These are phyloP conservation scores for Aethina tumida DNA, from an alignment of 1,140 invertebrate species.

Conservation along the genomic window DNA sequence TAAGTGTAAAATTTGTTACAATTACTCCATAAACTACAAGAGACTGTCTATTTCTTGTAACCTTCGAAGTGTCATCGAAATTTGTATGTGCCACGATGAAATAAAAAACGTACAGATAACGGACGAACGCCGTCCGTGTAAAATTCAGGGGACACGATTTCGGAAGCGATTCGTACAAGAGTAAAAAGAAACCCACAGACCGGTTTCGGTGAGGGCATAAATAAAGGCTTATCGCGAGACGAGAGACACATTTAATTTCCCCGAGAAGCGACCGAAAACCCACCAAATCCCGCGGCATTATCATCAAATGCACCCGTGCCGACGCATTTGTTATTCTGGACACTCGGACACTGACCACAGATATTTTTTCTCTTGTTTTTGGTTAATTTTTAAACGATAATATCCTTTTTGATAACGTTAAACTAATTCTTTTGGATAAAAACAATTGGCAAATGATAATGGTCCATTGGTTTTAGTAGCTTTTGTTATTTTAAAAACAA, in stretches of 20 bases:
- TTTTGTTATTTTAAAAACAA: too few species aligned
- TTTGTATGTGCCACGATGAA: background rate
- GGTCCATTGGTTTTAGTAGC: too few species aligned
- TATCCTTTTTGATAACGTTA: too few species aligned
- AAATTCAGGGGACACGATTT: constrained; percentile 5
- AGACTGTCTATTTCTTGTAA: background rate
- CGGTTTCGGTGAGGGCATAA: constrained; percentile 17
- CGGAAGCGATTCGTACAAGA: background rate
- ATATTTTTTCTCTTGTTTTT: too few species aligned
- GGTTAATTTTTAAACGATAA: too few species aligned
- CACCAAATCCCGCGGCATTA: constrained; percentile 17
- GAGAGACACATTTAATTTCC: constrained; percentile 21
- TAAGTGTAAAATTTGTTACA: constrained; percentile 41
- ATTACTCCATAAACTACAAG: background rate
- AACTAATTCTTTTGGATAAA: too few species aligned
- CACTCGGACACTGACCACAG: constrained; percentile 7
- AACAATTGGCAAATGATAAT: too few species aligned
- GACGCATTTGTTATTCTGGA: constrained; percentile 19
- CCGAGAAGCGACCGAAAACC: constrained; percentile 15
- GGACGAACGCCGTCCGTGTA: background rate
- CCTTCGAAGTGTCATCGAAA: background rate
- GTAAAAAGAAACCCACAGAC: background rate
- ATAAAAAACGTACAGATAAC: background rate
- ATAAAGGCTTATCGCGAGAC: constrained; percentile 17
- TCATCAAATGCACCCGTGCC: constrained; percentile 16